Conservation (phyloP, 2,113 vertebrate species). For the Odocoileus virginianus region DNA sequence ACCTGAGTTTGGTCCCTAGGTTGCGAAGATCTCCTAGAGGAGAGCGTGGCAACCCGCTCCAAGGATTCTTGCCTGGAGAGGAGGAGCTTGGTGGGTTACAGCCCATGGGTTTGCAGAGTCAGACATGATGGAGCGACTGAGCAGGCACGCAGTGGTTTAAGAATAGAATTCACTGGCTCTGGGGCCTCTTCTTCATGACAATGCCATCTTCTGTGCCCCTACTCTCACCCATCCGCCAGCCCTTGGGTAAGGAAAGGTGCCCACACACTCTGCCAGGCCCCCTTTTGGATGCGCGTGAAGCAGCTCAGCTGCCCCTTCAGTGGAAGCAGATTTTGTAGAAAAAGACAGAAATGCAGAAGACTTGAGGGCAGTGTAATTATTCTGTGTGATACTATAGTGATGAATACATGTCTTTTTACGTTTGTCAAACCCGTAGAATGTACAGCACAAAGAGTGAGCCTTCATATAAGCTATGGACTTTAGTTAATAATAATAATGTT, state of each 20-base stretch:
- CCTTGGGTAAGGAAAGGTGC: neutral
- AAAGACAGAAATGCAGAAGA: neutral
- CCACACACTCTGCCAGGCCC: neutral
- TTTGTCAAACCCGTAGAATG: neutral
- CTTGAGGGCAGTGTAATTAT: neutral
- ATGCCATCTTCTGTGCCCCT: fast-evolving
- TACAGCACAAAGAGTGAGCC: neutral
- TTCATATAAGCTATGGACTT: neutral
- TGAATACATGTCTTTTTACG: neutral
- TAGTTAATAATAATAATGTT: neutral
- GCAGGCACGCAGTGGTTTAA: neutral
- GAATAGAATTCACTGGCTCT: neutral
- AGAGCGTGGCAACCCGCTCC: neutral
- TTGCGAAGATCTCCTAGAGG: neutral
- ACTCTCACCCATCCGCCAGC: neutral
- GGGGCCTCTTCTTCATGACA: neutral
- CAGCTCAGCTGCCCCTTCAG: neutral
- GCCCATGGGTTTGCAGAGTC: neutral
- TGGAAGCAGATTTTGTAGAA: neutral
- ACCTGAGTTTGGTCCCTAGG: neutral
- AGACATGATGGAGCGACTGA: neutral
- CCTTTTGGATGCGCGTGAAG: fast-evolving
- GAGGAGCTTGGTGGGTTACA: neutral
- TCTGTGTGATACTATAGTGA: neutral
- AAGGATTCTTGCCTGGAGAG: neutral